Percentiles rank a stretch among this genome's conserved stretches.
Evolutionary conservation across 2,888 invertebrate species (phyloP).

Genomic region (Macrosoma leucophasiata): DNA sequence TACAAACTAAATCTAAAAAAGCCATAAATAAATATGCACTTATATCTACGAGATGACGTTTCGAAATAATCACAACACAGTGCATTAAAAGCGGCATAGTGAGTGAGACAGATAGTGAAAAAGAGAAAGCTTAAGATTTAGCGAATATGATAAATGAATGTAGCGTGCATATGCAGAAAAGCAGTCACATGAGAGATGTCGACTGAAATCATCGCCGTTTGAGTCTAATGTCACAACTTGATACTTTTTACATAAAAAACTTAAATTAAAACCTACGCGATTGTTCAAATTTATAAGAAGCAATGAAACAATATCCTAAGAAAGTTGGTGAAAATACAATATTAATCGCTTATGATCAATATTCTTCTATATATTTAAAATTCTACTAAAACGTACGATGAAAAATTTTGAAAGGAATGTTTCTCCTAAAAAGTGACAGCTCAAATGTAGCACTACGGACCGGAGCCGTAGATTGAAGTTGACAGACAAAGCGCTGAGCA

Average conservation of each 20-base stretch:
- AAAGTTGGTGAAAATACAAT: conserved; percentile 7
- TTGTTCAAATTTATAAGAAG: too few species aligned
- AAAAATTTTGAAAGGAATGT: too few species aligned
- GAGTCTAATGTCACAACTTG: conserved; percentile 33
- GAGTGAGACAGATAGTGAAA: conserved; percentile 30
- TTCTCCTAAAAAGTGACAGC: too few species aligned
- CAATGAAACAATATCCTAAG: conserved; percentile 21
- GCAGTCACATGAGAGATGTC: conserved; percentile 74
- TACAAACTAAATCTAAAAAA: conserved; percentile 19
- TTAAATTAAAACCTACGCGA: too few species aligned
- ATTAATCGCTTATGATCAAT: background rate
- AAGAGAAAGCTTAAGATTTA: conserved; percentile 28
- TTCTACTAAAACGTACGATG: too few species aligned
- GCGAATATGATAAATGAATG: conserved; percentile 41
- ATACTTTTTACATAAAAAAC: conserved; percentile 6
- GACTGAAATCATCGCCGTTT: conserved; percentile 45
- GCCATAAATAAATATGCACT: conserved; percentile 17
- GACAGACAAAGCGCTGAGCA: too few species aligned
- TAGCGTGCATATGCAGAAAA: conserved; percentile 52
- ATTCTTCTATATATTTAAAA: background rate
- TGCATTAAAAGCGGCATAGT: conserved; percentile 17
- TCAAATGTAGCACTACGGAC: too few species aligned
- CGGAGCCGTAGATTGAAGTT: too few species aligned
- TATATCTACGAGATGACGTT: too few species aligned
- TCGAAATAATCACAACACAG: conserved; percentile 12